Base-by-base conservation (phyloP, 2,888 invertebrate genomes). In the Acronicta alni region DNA sequence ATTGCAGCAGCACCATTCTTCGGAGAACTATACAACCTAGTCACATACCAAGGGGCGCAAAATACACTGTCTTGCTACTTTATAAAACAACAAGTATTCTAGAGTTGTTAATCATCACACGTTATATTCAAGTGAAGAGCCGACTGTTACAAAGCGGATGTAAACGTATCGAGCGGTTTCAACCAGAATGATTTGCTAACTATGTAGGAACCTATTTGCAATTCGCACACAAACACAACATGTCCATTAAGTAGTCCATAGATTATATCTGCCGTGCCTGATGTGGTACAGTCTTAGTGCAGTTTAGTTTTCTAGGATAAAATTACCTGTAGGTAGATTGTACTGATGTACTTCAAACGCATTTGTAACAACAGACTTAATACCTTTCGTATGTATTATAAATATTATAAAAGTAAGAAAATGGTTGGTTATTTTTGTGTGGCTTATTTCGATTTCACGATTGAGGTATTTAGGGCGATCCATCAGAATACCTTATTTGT, bases 401-500 rank as follows among this genome's bases (percentile, higher is more conserved):
- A 46, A 47, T 47, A 3, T 52, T 45, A 41, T 53, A 14, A 12
- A 23, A 16, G 30, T 8, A 30, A 45, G 17, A 15, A 43, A 49
- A 23, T 9, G 2, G 6, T 15, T 17, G 20, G 12, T 39, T 43
- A 38, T 63, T 63, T 58, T 48, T 38, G n/a, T 20, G n/a, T 42
- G 52, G 9, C 44, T 58, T 47, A 67, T 64, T 67, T 63, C 18
- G 54, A 67, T 58, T 67, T 68, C 51, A 68, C 48, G 48, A 53
- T 20, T 56, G 51, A 68, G 35, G 23, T 63, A 52, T 51, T 55
- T 55, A 30, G 38, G 58, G 44, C 55, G 52, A 68, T 68, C 64
- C 44, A 64, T 68, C 67, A 68, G 64, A 58, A 56, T 59, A 68
- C 18, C 44, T 55, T 64, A 68, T 64, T 67, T 64, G 67, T 68